Percentiles rank a stretch among this genome's conserved stretches.
phyloP scores from a whole-genome alignment of 2,797 vertebrate species.

The Cottoperca gobio region DNA sequence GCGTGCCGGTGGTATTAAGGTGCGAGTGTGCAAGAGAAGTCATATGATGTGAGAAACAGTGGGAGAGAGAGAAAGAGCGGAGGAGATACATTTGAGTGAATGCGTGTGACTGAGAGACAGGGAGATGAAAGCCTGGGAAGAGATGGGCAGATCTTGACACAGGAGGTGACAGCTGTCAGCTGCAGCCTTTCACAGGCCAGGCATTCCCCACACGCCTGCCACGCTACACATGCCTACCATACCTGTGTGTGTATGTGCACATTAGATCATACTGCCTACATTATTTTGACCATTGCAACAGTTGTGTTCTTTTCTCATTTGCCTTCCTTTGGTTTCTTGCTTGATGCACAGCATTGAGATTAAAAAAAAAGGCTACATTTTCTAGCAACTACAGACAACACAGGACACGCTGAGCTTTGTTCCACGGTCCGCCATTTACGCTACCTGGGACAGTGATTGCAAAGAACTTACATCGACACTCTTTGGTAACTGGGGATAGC shows the following conservation, averaged over 20 bases:
- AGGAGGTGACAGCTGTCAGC: slow-evolving; percentile 79
- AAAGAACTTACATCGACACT: too few relatives aligned
- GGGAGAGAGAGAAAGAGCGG: neutral
- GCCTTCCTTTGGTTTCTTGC: neutral
- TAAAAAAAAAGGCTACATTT: too few relatives aligned
- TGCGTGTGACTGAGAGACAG: slow-evolving; percentile 38
- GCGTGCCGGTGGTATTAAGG: slow-evolving; percentile 12
- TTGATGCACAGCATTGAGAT: neutral
- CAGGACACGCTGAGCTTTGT: too few relatives aligned
- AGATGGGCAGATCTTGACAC: slow-evolving; percentile 55
- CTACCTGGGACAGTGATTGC: too few relatives aligned
- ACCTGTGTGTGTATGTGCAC: slow-evolving; percentile 51
- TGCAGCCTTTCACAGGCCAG: slow-evolving; percentile 60
- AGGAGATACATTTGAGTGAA: slow-evolving; percentile 9
- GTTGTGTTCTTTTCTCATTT: slow-evolving; percentile 15
- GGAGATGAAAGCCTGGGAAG: slow-evolving; percentile 59
- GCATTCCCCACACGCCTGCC: slow-evolving; percentile 72
- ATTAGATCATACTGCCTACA: slow-evolving; percentile 27
- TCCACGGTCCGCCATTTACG: too few relatives aligned
- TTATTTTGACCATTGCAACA: slow-evolving; percentile 29
- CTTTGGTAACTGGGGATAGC: too few relatives aligned
- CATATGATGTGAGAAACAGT: slow-evolving; percentile 1
- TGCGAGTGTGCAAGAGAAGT: slow-evolving; percentile 7
- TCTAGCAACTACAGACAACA: too few relatives aligned
- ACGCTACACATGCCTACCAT: slow-evolving; percentile 68